A percentile compares a stretch with the other conserved stretches of the same genome.
phyloP scores from a whole-genome alignment of 2,888 invertebrate genomes.

The Synergus laeviventris region DNA sequence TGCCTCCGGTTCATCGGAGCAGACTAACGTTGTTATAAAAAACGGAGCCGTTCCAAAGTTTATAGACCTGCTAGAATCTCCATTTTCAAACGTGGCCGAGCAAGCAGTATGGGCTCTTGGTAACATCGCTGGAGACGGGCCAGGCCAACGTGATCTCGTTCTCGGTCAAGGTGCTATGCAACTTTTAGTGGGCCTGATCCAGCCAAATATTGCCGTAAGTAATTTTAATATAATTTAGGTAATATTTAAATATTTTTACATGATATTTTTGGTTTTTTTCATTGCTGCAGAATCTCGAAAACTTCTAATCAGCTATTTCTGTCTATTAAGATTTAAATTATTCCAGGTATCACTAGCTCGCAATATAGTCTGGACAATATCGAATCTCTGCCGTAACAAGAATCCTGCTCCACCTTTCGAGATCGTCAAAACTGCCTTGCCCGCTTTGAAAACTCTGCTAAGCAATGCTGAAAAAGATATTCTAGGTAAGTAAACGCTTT shows the following conservation, averaged over 20 bases:
- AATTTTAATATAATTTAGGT: background rate
- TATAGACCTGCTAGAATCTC: conserved; percentile 83
- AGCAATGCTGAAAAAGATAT: conserved; percentile 86
- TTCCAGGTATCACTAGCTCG: conserved; percentile 80
- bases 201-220: conserved; percentile 79
- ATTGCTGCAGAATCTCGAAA: too few relatives aligned
- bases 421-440: conserved; percentile 84
- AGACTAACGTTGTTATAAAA: conserved; percentile 91
- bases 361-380: conserved; percentile 95
- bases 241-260: too few relatives aligned
- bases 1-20: conserved; percentile 94
- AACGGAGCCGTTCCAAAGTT: conserved; percentile 92
- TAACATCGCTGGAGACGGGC: conserved; percentile 96
- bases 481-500: conserved; percentile 78
- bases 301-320: background rate
- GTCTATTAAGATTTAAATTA: background rate
- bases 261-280: too few relatives aligned
- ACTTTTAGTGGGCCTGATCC: conserved; percentile 83
- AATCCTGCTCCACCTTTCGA: conserved; percentile 92
- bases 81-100: conserved; percentile 85
- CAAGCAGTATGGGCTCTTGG: conserved; percentile 99
- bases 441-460: conserved; percentile 86
- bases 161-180: conserved; percentile 84
- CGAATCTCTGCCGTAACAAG: conserved; percentile 96
- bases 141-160: conserved; percentile 88